phyloP scores from a whole-genome alignment of 92 coral and sea anemone genomes.

The Umimayanthus kanabou region DNA sequence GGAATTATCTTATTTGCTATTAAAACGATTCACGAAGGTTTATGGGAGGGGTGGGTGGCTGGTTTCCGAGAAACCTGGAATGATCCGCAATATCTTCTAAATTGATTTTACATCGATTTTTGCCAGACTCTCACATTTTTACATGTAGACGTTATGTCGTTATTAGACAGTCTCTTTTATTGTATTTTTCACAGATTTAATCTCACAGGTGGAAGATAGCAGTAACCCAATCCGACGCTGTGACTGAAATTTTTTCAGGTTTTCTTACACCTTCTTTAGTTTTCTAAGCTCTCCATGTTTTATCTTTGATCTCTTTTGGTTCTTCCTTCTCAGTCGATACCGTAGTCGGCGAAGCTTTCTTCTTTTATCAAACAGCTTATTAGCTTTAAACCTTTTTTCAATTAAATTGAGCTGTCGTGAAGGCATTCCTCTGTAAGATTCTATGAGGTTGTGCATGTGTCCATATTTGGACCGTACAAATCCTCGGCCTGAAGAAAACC shows the following conservation, averaged over 20 bases:
- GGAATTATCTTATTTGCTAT: no score
- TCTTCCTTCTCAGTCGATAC: neutral
- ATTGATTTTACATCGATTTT: no score
- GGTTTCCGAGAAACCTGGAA: no score
- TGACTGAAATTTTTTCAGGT: neutral
- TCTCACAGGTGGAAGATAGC: no score
- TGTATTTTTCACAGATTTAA: no score
- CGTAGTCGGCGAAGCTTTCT: neutral
- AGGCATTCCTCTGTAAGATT: neutral
- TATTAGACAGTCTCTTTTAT: no score
- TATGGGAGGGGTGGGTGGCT: no score
- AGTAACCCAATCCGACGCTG: neutral
- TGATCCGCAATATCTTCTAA: no score
- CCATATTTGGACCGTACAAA: constrained; percentile 2
- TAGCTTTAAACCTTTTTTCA: neutral
- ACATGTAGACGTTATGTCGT: no score
- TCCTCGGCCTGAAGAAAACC: constrained; percentile 1
- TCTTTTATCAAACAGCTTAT: neutral
- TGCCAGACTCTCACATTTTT: no score
- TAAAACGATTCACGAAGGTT: no score
- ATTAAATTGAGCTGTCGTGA: neutral
- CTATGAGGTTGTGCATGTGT: neutral
- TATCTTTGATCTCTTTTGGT: neutral
- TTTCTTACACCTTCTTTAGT: neutral
- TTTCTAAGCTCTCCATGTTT: neutral